Conservation (phyloP, 2,113 vertebrate species). For the Phaethornis superciliosus region DNA sequence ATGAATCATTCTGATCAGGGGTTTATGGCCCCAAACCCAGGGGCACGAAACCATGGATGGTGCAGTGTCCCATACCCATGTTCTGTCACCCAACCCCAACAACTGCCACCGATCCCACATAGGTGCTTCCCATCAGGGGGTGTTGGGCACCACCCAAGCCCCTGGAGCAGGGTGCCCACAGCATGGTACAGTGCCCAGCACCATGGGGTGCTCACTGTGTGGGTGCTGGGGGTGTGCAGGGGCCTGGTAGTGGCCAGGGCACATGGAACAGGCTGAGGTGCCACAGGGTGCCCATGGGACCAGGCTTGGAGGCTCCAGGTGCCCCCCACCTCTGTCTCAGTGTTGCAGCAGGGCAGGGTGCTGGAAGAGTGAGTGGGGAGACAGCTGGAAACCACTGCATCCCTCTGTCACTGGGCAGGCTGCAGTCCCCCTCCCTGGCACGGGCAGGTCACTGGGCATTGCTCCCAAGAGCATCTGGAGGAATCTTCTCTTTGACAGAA, state of each 20-base stretch:
- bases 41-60: neutral
- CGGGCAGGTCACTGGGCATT: neutral
- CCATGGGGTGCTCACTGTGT: too few relatives aligned
- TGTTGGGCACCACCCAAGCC: neutral
- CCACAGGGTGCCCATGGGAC: accelerated
- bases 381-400: neutral
- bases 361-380: neutral
- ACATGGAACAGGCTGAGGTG: neutral
- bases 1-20: neutral
- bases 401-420: neutral
- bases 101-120: neutral
- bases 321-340: neutral
- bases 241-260: neutral
- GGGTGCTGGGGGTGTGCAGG: neutral
- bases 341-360: neutral
- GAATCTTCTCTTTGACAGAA: too few relatives aligned
- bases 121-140: neutral
- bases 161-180: neutral
- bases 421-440: too few relatives aligned
- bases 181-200: neutral
- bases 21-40: neutral
- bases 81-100: accelerated
- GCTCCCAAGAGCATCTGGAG: neutral
- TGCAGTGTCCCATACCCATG: neutral
- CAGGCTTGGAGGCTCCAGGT: accelerated